phyloP scores from a whole-genome alignment of 2,888 invertebrate genomes.

The Graphium colonna region DNA sequence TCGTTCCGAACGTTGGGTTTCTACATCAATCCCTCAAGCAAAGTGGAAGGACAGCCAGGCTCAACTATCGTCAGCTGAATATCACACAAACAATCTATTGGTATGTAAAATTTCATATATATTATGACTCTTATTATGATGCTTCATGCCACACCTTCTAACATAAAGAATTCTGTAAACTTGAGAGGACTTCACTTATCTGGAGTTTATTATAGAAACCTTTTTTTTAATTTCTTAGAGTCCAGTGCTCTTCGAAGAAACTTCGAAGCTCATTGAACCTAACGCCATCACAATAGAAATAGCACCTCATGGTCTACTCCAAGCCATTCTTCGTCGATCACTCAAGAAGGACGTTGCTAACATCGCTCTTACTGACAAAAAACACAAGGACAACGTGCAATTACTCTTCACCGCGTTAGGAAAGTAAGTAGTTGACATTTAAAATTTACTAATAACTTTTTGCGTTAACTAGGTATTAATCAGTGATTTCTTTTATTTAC shows the following conservation, averaged over 20 bases:
- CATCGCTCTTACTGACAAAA: conserved; percentile 87
- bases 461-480: no score
- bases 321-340: conserved; percentile 91
- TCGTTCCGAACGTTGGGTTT: conserved; percentile 90
- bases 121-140: no score
- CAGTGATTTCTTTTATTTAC: no score
- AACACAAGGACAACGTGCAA: conserved; percentile 82
- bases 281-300: conserved; percentile 93
- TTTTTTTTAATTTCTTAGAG: conserved; percentile 48
- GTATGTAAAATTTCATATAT: no score
- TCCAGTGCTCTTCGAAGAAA: conserved; percentile 90
- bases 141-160: no score
- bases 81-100: conserved; percentile 91
- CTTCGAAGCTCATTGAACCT: conserved; percentile 86
- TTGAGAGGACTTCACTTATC: no score
- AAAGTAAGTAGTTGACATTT: conserved; percentile 77
- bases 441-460: no score
- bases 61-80: conserved; percentile 88
- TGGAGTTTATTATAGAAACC: not conserved
- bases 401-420: conserved; percentile 83
- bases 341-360: conserved; percentile 85
- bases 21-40: conserved; percentile 87
- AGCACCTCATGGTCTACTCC: conserved; percentile 93
- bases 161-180: no score
- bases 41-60: conserved; percentile 85